phyloP scores from a whole-genome alignment of 2,888 invertebrate genomes.

The Gerris lacustris region DNA sequence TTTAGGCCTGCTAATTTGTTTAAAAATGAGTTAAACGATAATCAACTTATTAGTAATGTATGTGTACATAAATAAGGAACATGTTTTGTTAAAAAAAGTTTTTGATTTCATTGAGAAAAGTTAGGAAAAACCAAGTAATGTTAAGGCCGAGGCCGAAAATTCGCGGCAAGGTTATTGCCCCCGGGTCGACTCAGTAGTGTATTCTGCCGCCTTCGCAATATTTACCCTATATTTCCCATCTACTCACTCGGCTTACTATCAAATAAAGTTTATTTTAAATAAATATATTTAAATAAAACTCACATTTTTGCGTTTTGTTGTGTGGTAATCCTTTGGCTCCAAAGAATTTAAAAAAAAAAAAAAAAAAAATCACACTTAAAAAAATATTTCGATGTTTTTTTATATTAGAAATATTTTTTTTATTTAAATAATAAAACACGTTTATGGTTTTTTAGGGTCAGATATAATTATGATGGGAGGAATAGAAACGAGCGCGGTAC shows the following conservation, averaged over 20 bases:
- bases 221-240: not conserved
- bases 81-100: too few species aligned
- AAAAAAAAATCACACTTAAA: not conserved
- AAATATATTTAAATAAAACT: not conserved
- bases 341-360: not conserved
- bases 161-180: not conserved
- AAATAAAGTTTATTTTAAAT: not conserved
- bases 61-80: too few species aligned
- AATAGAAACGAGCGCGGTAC: not conserved
- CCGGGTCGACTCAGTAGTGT: not conserved
- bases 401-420: too few species aligned
- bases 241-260: not conserved
- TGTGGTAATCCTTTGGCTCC: not conserved
- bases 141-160: constrained; percentile 5
- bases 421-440: too few species aligned
- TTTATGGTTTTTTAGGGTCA: too few species aligned
- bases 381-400: not conserved
- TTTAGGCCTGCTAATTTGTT: too few species aligned
- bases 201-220: not conserved
- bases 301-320: not conserved
- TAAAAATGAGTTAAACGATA: too few species aligned
- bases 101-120: too few species aligned
- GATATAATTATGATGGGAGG: not conserved
- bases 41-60: too few species aligned
- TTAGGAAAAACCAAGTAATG: not conserved